phyloP scores from a whole-genome alignment of 2,113 vertebrate species.

The Scytalopus superciliaris region DNA sequence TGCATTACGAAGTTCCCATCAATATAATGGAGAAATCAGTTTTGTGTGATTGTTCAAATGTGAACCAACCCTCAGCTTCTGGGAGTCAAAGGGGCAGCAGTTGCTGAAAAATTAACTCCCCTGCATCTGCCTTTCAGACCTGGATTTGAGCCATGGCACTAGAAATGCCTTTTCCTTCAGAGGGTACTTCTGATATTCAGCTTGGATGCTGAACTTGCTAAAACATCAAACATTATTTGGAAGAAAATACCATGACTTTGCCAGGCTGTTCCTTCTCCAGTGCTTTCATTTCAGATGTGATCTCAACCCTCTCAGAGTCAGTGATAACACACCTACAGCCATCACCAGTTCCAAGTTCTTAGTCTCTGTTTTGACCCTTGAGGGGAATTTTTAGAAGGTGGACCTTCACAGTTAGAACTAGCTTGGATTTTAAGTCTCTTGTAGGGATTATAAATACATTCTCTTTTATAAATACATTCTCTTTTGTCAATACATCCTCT shows the following conservation, averaged over 20 bases:
- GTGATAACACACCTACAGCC: background rate
- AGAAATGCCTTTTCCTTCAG: background rate
- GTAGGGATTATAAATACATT: background rate
- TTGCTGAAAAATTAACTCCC: background rate
- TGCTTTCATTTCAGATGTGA: background rate
- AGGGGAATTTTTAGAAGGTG: background rate
- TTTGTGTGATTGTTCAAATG: slow-evolving; percentile 16
- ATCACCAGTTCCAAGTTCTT: background rate
- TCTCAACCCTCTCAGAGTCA: background rate
- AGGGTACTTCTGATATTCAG: background rate
- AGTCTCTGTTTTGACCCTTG: background rate
- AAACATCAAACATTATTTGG: background rate
- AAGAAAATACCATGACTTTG: background rate
- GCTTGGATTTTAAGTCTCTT: background rate
- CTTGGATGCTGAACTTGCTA: background rate
- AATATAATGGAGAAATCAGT: slow-evolving; percentile 27
- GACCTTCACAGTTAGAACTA: background rate
- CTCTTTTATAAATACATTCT: background rate
- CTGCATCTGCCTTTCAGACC: background rate
- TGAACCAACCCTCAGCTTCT: background rate
- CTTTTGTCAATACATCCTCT: no score
- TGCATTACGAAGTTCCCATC: slow-evolving; percentile 47
- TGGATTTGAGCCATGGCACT: background rate
- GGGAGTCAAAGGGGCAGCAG: background rate
- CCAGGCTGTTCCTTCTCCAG: background rate